These are phyloP conservation scores for Bufotes viridis DNA, from an alignment of 2,797 vertebrate species.

Conservation along the genomic window DNA sequence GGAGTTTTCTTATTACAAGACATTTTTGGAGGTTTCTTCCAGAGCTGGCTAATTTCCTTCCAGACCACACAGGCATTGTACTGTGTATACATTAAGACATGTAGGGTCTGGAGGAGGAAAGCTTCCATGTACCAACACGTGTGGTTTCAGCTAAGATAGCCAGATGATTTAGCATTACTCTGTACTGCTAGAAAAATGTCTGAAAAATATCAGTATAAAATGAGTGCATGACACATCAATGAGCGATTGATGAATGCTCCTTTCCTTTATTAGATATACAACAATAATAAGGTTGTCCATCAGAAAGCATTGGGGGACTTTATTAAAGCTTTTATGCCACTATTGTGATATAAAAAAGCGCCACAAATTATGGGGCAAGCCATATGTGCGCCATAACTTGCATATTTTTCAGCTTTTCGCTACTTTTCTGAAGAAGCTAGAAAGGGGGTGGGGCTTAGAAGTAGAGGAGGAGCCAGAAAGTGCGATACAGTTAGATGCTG, in stretches of 20 bases:
- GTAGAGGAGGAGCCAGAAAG: too few species aligned
- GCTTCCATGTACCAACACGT: slow-evolving; percentile 29
- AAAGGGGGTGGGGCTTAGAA: too few species aligned
- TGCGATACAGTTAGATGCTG: too few species aligned
- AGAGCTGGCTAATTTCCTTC: slow-evolving; percentile 59
- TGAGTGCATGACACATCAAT: background rate
- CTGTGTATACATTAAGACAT: slow-evolving; percentile 50
- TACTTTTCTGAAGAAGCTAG: too few species aligned
- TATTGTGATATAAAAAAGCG: too few species aligned
- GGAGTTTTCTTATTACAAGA: slow-evolving; percentile 55
- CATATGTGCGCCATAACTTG: too few species aligned
- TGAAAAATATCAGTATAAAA: background rate
- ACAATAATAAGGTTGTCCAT: background rate
- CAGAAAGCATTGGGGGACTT: background rate
- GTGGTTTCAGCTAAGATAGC: slow-evolving; percentile 24
- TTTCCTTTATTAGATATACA: background rate
- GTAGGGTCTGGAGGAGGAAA: slow-evolving; percentile 43
- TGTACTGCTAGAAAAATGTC: background rate
- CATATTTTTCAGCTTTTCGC: too few species aligned
- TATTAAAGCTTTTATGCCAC: too few species aligned
- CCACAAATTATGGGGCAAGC: too few species aligned
- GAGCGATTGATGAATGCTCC: too few species aligned
- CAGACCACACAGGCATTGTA: slow-evolving; percentile 59
- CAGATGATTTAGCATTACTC: slow-evolving; percentile 8
- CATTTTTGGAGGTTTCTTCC: slow-evolving; percentile 56